Percentiles rank a stretch among this genome's conserved stretches.
Conservation (phyloP, 64 coral and sea anemone species). For the Platygyra sinensis region DNA sequence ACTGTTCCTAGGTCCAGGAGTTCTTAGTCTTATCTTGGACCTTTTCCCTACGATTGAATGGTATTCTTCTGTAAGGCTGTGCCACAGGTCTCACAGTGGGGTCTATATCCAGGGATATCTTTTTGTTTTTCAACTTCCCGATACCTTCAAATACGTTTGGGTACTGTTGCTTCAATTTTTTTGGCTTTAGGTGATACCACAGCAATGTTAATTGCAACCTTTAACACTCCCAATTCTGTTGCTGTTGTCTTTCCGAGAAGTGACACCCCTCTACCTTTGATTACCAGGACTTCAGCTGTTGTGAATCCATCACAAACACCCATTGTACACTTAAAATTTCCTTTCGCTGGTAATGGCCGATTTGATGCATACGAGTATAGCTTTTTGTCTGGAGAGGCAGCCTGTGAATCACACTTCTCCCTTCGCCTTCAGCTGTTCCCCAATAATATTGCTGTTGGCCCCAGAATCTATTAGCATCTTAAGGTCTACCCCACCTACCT, state of each 20-base stretch:
- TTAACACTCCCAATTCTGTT: conserved; percentile 6
- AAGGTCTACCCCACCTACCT: conserved; percentile 21
- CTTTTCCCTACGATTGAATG: conserved; percentile 1
- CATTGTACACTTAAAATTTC: too few relatives aligned
- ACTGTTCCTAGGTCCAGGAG: conserved; percentile 28
- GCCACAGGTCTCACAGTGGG: conserved; percentile 15
- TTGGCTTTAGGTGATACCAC: neutral
- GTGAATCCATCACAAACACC: too few relatives aligned
- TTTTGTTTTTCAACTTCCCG: conserved; percentile 2
- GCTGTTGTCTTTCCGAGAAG: conserved; percentile 29
- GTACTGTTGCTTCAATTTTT: conserved; percentile 17
- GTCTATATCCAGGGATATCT: conserved; percentile 20
- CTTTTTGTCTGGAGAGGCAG: neutral
- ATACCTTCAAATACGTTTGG: conserved; percentile 13
- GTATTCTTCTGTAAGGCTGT: neutral
- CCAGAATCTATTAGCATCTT: conserved; percentile 55
- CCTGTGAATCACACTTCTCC: conserved; percentile 13
- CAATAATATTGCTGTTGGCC: conserved; percentile 33
- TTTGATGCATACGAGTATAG: too few relatives aligned
- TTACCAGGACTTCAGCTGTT: conserved; percentile 3
- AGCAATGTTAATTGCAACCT: conserved; percentile 21
- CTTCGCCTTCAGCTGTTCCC: conserved; percentile 35
- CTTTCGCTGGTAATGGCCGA: too few relatives aligned
- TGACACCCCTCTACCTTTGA: conserved; percentile 22
- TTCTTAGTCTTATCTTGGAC: conserved; percentile 19